Conservation (phyloP, 1,140 invertebrate species). For the Camponotus pennsylvanicus region DNA sequence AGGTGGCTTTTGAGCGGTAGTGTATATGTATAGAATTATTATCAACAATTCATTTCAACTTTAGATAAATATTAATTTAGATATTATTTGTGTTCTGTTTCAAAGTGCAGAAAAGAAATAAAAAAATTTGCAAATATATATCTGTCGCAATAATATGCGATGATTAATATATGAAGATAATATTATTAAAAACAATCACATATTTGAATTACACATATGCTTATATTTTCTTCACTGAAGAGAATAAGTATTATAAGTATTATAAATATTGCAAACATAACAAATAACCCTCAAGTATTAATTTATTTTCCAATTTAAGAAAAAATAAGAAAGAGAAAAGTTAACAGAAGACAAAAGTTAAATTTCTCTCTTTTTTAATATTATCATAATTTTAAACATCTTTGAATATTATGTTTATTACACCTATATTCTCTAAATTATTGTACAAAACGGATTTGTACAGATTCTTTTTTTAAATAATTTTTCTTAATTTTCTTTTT, state of each 20-base stretch:
- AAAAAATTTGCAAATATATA: too few relatives aligned
- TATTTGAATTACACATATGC: background rate
- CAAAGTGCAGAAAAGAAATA: too few relatives aligned
- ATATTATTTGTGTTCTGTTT: too few relatives aligned
- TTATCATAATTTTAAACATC: background rate
- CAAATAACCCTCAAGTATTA: background rate
- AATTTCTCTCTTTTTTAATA: background rate
- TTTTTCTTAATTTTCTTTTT: background rate
- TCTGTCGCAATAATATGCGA: too few relatives aligned
- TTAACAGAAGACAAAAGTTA: background rate
- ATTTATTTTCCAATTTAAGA: background rate
- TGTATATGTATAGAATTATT: too few relatives aligned
- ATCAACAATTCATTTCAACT: too few relatives aligned
- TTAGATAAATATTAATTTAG: too few relatives aligned
- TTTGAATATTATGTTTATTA: background rate
- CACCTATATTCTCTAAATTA: background rate
- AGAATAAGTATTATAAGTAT: background rate
- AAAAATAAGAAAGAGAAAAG: background rate
- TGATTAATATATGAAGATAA: too few relatives aligned
- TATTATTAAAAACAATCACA: background rate
- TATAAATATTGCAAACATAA: constrained; percentile 4
- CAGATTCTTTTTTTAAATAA: background rate
- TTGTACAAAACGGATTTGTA: background rate
- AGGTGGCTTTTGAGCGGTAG: too few relatives aligned
- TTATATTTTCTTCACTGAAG: background rate